Evolutionary conservation across 2,888 invertebrate species (phyloP).

Genomic region (Euspilapteryx auroguttella): DNA sequence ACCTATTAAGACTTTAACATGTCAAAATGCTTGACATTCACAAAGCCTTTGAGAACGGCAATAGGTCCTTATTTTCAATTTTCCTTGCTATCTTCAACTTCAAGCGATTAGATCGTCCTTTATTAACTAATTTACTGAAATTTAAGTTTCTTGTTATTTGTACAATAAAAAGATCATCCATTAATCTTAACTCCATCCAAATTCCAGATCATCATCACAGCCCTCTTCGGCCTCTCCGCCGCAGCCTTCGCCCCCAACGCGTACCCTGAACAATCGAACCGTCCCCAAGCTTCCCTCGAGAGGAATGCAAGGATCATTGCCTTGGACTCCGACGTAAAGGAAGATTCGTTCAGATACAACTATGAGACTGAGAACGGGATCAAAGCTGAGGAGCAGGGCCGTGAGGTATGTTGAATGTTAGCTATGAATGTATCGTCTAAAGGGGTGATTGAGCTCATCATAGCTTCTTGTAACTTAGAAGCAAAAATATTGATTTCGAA

Average conservation of each 20-base stretch:
- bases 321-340: slow-evolving; percentile 40
- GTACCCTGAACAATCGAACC: slow-evolving; percentile 38
- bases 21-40: too few relatives aligned
- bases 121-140: too few relatives aligned
- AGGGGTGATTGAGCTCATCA: too few relatives aligned
- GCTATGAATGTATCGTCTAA: too few relatives aligned
- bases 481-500: too few relatives aligned
- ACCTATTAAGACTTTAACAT: too few relatives aligned
- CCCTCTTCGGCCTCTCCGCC: slow-evolving; percentile 34
- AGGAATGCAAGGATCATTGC: slow-evolving; percentile 38
- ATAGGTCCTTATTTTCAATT: too few relatives aligned
- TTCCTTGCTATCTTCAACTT: too few relatives aligned
- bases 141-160: too few relatives aligned
- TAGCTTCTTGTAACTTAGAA: too few relatives aligned
- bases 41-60: too few relatives aligned
- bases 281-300: slow-evolving; percentile 37
- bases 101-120: too few relatives aligned
- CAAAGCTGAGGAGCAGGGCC: slow-evolving; percentile 48
- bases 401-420: slow-evolving; percentile 24
- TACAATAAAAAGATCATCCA: neutral
- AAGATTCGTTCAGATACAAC: slow-evolving; percentile 47
- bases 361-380: slow-evolving; percentile 52
- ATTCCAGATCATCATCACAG: slow-evolving; percentile 37
- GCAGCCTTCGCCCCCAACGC: slow-evolving; percentile 23
- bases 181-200: neutral